Base-by-base conservation (phyloP, 2,888 invertebrate species). In the Temnothorax ravouxi region DNA sequence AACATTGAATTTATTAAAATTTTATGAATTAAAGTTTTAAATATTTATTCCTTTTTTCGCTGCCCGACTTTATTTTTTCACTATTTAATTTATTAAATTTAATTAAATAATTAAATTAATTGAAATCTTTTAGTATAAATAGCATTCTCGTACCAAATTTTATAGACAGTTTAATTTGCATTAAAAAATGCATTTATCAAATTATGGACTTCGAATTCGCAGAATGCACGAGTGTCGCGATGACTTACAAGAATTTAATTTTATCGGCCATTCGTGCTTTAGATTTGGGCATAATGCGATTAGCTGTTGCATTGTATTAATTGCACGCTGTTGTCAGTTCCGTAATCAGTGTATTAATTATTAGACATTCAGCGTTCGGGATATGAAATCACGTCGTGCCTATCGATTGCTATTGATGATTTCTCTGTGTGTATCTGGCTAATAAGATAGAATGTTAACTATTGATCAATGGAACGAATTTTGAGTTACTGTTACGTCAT, bases 391-490 rank as follows among this genome's bases (percentile, higher is more conserved):
- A 83, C 21, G 21, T 52, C 13, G 9, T 41, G 50, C 9, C 34
- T 83, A 83, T 79, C 77, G 86, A 87, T 84, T 81, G 80, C 44
- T 11, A 66, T 64, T 66, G 75, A 75, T 76, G 64, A 88, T 67
- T 76, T 54, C 79, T 69, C 81, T 69, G 52, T 62, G 52, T 62
- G 41, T 62, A 67, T 8, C 38, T 56, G 15, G 59, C 13, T 79
- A 87, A 85, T 83, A 85, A 86, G 75, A 56, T 62, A 47, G 56
- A 59, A 11, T 56, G 62, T 61, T 72, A 83, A n/a, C 34, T 62
- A 13, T 6, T 34, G 50, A 61, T 84, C 74, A 61, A 38, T 75
- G 9, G 21, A 15, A n/a, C 11, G 69, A 52, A 62, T 34, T 38
- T 69, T 50, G 25, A 71, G 25, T 47, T 38, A 59, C 21, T 38